Percentiles rank a stretch among this genome's conserved stretches.
Conservation (phyloP, 2,797 vertebrate genomes). For the Eutrigla gurnardus region DNA sequence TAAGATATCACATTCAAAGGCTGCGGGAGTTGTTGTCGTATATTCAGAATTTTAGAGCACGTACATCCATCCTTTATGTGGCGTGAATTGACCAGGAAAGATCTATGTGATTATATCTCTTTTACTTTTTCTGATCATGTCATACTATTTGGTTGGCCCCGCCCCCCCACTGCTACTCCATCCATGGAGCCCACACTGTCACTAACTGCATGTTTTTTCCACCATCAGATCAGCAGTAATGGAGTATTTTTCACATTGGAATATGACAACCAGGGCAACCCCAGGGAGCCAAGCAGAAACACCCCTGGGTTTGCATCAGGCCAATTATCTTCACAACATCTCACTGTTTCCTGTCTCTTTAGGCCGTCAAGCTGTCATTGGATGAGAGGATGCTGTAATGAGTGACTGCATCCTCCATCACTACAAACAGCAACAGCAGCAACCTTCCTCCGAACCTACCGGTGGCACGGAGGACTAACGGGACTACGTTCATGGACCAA, state of each 20-base stretch:
- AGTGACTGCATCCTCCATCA: background rate
- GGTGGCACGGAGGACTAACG: conserved; percentile 6
- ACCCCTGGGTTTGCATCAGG: background rate
- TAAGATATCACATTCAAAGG: conserved; percentile 51
- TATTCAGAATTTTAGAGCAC: background rate
- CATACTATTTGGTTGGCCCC: background rate
- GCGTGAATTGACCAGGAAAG: no score
- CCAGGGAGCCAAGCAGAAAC: conserved; percentile 4
- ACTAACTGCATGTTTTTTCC: no score
- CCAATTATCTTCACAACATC: background rate
- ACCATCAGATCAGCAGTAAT: background rate
- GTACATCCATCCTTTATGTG: no score
- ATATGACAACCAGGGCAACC: conserved; percentile 2
- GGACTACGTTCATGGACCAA: background rate
- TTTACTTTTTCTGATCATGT: background rate
- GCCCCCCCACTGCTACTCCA: no score
- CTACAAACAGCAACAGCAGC: background rate
- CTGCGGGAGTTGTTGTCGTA: background rate
- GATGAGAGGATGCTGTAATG: conserved; percentile 34
- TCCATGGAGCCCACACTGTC: no score
- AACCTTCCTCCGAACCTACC: background rate
- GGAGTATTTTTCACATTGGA: background rate
- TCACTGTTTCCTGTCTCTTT: conserved; percentile 25
- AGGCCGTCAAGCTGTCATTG: conserved; percentile 16
- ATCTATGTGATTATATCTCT: background rate